Evolutionary conservation across 2,888 invertebrate species (phyloP).

Genomic region (Drosophila leonis): DNA sequence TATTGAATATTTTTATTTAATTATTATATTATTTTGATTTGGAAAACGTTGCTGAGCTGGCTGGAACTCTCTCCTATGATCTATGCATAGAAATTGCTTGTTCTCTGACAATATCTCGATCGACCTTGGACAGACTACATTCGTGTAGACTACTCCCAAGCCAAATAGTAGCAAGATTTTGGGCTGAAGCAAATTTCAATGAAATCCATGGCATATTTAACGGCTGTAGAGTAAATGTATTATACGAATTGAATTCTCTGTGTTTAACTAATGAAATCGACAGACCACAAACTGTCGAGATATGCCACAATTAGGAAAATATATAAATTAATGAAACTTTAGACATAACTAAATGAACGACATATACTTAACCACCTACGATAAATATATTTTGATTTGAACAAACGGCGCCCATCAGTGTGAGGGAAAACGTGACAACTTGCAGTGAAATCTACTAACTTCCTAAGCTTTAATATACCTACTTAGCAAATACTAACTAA

Average conservation of each 20-base stretch:
- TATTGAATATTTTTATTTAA: constrained; percentile 53
- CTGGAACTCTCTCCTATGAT: constrained; percentile 2
- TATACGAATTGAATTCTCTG: constrained; percentile 2
- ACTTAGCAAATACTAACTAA: constrained; percentile 44
- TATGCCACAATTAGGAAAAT: constrained; percentile 8
- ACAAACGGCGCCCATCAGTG: constrained; percentile 5
- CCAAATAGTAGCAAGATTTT: constrained; percentile 9
- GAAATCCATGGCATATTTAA: constrained; percentile 18
- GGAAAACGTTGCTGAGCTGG: neutral
- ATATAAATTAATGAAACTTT: constrained; percentile 1
- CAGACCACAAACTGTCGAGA: neutral
- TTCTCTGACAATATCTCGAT: constrained; percentile 4
- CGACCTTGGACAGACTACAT: neutral
- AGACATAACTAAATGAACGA: constrained; percentile 16
- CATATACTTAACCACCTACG: constrained; percentile 38
- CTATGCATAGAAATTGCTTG: neutral
- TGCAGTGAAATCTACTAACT: constrained; percentile 74
- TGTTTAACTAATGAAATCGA: constrained; percentile 2
- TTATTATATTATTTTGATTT: constrained; percentile 5
- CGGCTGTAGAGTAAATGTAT: constrained; percentile 19
- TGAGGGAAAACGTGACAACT: constrained; percentile 32
- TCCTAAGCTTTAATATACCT: constrained; percentile 73
- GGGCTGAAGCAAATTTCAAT: neutral
- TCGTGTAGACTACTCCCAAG: neutral
- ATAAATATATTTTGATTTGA: constrained; percentile 23